Evolutionary conservation across 2,888 invertebrate species (phyloP).

Genomic region (Dasysyrphus tricinctus): DNA sequence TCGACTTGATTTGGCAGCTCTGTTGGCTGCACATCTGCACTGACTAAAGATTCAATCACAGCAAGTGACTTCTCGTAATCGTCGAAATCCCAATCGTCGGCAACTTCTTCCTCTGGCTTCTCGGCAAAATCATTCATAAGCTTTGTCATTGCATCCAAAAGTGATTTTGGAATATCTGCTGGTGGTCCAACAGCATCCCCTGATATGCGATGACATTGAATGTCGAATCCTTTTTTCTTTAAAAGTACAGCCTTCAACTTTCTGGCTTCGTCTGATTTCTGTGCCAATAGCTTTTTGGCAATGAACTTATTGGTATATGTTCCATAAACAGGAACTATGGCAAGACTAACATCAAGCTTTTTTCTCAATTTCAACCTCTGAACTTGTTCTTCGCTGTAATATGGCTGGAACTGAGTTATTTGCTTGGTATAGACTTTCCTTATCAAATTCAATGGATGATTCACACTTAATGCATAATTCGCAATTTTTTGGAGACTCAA

Average conservation of each 20-base stretch:
- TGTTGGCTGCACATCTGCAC: constrained; percentile 8
- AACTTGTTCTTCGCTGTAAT: constrained; percentile 79
- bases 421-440: constrained; percentile 80
- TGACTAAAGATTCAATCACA: constrained; percentile 20
- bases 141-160: constrained; percentile 29
- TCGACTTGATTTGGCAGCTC: constrained; percentile 60
- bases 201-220: constrained; percentile 58
- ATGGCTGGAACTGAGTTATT: constrained; percentile 80
- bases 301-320: constrained; percentile 77
- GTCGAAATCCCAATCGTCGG: constrained; percentile 18
- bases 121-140: constrained; percentile 35
- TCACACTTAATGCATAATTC: constrained; percentile 77
- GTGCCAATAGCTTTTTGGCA: constrained; percentile 77
- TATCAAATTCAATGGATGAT: constrained; percentile 79
- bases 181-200: neutral
- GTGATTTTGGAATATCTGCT: constrained; percentile 6
- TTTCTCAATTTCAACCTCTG: constrained; percentile 75
- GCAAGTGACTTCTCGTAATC: constrained; percentile 43
- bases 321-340: constrained; percentile 80
- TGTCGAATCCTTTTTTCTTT: constrained; percentile 36
- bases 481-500: constrained; percentile 76
- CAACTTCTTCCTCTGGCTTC: neutral
- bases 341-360: constrained; percentile 77
- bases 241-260: constrained; percentile 53
- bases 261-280: constrained; percentile 77